Base-by-base conservation (phyloP, 2,113 vertebrate species). In the Emberiza fucata region DNA sequence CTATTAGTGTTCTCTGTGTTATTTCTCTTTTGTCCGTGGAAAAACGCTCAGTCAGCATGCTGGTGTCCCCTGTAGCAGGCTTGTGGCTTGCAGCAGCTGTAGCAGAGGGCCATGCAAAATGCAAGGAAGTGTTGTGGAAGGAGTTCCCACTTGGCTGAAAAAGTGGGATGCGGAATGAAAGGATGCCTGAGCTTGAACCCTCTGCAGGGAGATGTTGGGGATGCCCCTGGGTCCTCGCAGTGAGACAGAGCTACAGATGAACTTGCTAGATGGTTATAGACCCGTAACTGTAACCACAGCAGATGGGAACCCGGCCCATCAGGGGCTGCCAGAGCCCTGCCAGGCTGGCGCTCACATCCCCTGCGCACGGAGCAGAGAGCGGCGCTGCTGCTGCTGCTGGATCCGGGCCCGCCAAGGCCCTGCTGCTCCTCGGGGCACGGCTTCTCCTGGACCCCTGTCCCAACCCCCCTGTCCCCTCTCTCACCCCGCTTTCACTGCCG, bases 321-420 rank as follows among this genome's bases (percentile, higher is more conserved):
- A 16, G 6, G 42, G 44, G 42, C 60, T 19, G 5, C 17, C 14
- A 28, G 40, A n/a, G 68, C 29, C 8, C 16, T 8, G 1, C 33
- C 3, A 14, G 45, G 18, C 54, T 27, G 17, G 1, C 0, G 5
- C 12, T n/a, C 8, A 5, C 3, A 2, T 14, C 10, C 23, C 22
- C 24, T 23, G 3, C 4, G 31, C 31, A 4, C 18, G 11, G 33
- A 54, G 20, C n/a, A 6, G 47, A 7, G 37, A 35, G 15, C 14
- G 5, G 66, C 4, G 3, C 12, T 35, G 65, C 25, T 29, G 65
- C 25, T 29, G 37, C 65, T 29, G 54, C 66, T 20, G 17, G 20
- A 25, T 42, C 12, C 6, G 12, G 42, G 45, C 80, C 25, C 45
- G 54, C 29, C 33, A 6, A 37, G 48, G 14, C 40, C 57, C 48